phyloP scores from a whole-genome alignment of 2,797 vertebrate genomes.

The Aeoliscus strigatus region DNA sequence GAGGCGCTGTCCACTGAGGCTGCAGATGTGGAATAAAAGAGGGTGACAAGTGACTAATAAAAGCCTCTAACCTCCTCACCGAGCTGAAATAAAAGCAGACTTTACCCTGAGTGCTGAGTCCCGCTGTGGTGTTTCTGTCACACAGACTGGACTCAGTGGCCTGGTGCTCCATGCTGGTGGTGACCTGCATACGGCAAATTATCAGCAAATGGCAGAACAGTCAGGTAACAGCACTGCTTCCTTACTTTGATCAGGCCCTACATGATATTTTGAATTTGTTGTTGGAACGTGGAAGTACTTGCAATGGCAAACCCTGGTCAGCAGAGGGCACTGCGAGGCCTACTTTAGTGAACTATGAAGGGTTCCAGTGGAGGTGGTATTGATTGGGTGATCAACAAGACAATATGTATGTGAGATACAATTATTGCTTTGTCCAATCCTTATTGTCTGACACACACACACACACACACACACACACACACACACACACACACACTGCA shows the following conservation, averaged over 20 bases:
- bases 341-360: background rate
- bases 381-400: no score
- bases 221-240: background rate
- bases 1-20: conserved; percentile 82
- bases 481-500: no score
- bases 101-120: conserved; percentile 87
- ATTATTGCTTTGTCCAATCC: conserved; percentile 1
- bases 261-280: background rate
- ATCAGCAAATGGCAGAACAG: background rate
- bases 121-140: conserved; percentile 76
- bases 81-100: background rate
- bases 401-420: background rate
- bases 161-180: conserved; percentile 74
- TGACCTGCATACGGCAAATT: conserved; percentile 55
- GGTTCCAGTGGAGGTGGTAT: no score
- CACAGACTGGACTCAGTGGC: conserved; percentile 76
- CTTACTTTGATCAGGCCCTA: background rate
- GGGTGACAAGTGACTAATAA: no score
- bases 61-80: conserved; percentile 1
- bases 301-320: conserved; percentile 23
- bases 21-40: conserved; percentile 44
- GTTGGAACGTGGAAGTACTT: background rate
- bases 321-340: conserved; percentile 53
- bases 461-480: background rate
- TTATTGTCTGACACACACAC: background rate